phyloP scores from a whole-genome alignment of 2,113 vertebrate genomes.

The Entelurus aequoreus region DNA sequence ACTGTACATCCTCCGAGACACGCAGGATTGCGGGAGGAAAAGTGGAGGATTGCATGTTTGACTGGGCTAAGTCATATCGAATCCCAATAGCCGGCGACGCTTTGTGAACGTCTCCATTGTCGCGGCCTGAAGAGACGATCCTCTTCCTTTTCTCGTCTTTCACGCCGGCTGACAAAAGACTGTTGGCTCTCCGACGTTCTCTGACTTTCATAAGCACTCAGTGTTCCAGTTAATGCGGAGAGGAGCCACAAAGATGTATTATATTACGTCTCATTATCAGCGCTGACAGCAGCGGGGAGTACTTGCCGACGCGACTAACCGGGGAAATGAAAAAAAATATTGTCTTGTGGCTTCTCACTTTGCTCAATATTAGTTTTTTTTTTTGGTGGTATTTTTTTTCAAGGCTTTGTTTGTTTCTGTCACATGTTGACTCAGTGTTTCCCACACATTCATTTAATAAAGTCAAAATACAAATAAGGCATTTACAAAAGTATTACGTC shows the following conservation, averaged over 20 bases:
- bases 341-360: not conserved
- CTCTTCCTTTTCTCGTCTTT: slow-evolving; percentile 9
- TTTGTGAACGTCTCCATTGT: not conserved
- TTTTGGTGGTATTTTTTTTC: not conserved
- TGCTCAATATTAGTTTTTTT: not conserved
- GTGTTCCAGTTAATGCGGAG: slow-evolving; percentile 26
- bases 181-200: slow-evolving; percentile 24
- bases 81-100: not conserved
- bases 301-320: not conserved
- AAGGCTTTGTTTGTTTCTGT: too few relatives aligned
- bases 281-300: not conserved
- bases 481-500: too few relatives aligned
- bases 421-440: too few relatives aligned
- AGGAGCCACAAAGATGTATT: slow-evolving; percentile 8
- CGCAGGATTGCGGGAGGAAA: too few relatives aligned
- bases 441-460: too few relatives aligned
- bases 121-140: too few relatives aligned
- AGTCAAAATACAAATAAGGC: too few relatives aligned
- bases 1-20: too few relatives aligned
- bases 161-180: slow-evolving; percentile 32
- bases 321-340: too few relatives aligned
- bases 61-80: not conserved
- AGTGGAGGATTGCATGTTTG: too few relatives aligned
- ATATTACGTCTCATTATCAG: not conserved
- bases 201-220: slow-evolving; percentile 18